phyloP scores from a whole-genome alignment of 2,888 invertebrate species.

The Nephrocerus scutellatus region DNA sequence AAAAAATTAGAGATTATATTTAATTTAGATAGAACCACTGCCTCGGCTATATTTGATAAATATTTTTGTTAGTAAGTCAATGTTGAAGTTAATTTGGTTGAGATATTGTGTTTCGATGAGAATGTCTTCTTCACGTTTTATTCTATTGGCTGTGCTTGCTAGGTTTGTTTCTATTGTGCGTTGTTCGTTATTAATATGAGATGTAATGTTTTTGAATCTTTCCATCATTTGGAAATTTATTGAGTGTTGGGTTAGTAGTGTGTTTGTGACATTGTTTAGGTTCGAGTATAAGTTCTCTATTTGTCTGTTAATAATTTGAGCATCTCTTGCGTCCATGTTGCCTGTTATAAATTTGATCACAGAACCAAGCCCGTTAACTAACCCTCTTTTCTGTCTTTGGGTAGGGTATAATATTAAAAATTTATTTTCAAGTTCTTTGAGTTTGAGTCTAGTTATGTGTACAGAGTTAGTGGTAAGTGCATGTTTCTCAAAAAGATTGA shows the following conservation, averaged over 20 bases:
- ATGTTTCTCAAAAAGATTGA: no score
- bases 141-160: slow-evolving; percentile 8
- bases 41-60: slow-evolving; percentile 16
- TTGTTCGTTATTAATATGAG: slow-evolving; percentile 19
- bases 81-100: slow-evolving; percentile 15
- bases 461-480: background rate
- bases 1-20: slow-evolving; percentile 20
- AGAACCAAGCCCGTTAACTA: slow-evolving; percentile 15
- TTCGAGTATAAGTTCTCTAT: slow-evolving; percentile 6
- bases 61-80: slow-evolving; percentile 15
- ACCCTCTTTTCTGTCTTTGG: slow-evolving; percentile 13
- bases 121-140: slow-evolving; percentile 9
- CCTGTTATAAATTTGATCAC: slow-evolving; percentile 20
- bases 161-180: slow-evolving; percentile 12
- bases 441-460: slow-evolving; percentile 11
- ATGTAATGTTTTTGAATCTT: slow-evolving; percentile 19
- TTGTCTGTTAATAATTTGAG: slow-evolving; percentile 9
- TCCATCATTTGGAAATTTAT: slow-evolving; percentile 17
- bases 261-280: slow-evolving; percentile 4
- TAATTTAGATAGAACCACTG: slow-evolving; percentile 18
- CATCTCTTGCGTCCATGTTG: slow-evolving; percentile 17
- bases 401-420: slow-evolving; percentile 5
- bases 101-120: slow-evolving; percentile 8
- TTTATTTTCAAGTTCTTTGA: slow-evolving; percentile 12
- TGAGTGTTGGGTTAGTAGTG: slow-evolving; percentile 9